Percentiles rank a stretch among this genome's conserved stretches.
phyloP scores from a whole-genome alignment of 2,888 invertebrate species.

The Nebria brevicollis region DNA sequence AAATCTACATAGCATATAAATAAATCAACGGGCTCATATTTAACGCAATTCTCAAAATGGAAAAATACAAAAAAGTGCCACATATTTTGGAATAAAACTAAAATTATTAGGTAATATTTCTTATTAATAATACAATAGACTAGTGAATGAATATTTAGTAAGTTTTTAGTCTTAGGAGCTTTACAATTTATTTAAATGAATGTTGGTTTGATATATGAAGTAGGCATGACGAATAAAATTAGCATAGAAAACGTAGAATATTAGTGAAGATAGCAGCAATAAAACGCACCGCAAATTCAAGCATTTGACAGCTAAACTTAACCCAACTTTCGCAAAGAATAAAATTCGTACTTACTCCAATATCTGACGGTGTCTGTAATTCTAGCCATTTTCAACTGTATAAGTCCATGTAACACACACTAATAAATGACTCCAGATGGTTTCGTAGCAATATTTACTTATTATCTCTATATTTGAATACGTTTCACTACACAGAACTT shows the following conservation, averaged over 20 bases:
- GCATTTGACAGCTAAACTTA: constrained; percentile 10
- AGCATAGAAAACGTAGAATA: neutral
- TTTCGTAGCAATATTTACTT: neutral
- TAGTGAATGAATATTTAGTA: no score
- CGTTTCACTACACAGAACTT: neutral
- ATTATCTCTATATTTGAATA: neutral
- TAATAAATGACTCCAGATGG: neutral
- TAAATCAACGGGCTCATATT: no score
- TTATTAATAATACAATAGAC: no score
- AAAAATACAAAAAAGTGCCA: no score
- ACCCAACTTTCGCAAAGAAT: constrained; percentile 26
- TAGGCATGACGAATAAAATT: neutral
- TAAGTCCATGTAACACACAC: neutral
- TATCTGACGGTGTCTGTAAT: constrained; percentile 18
- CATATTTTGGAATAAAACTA: no score
- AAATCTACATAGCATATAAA: no score
- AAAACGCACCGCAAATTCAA: constrained; percentile 22
- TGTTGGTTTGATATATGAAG: neutral
- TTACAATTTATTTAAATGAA: no score
- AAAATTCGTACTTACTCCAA: constrained; percentile 28
- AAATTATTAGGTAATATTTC: no score
- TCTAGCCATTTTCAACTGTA: neutral
- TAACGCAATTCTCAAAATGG: no score
- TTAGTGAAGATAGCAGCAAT: neutral
- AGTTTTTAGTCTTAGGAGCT: no score